Base-by-base conservation (phyloP, 2,113 vertebrate species). In the Gasterosteus aculeatus region DNA sequence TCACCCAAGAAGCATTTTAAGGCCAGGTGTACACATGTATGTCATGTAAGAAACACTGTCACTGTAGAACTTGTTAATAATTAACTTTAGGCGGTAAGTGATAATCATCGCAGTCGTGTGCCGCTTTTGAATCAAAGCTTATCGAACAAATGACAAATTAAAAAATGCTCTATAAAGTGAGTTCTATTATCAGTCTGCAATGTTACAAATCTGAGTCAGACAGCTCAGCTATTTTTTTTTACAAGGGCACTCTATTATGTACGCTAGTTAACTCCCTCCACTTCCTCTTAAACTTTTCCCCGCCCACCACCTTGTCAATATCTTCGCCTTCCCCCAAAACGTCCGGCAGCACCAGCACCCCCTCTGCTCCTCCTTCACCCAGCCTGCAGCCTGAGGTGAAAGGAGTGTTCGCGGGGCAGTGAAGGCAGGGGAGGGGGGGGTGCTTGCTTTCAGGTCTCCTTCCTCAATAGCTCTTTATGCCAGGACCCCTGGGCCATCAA, bases 401-500 rank as follows among this genome's bases (percentile, higher is more conserved):
- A 89, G 85, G 71, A 29, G 18, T 41, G 49, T 53, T 87, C 72
- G 82, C 76, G 77, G 91, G 72, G 85, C 87, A 80, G 68, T 39
- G 44, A 46, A 14, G 53, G 51, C 9, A 38, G 72, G 56, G 67
- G 57, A 14, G n/a, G 49, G 44, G 49, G 42, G 31, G 7, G 26
- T 19, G 35, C 58, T 78, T 83, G 83, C 85, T 88, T 85, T 85
- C 84, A 86, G 83, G 69, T 70, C 70, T 66, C 81, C 85, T 75
- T 76, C 74, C 79, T 91, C 88, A 90, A 89, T 90, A 79, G 82
- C 53, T 84, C 91, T 93, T 93, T 92, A 87, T 87, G 31, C 70
- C 69, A 58, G 68, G 85, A 86, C 87, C 87, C 87, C 77, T 77
- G 87, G 89, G 89, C 85, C 83, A 93, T 93, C 90, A 92, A 88